phyloP scores from a whole-genome alignment of 2,113 vertebrate genomes.

The Peromyscus maniculatus region DNA sequence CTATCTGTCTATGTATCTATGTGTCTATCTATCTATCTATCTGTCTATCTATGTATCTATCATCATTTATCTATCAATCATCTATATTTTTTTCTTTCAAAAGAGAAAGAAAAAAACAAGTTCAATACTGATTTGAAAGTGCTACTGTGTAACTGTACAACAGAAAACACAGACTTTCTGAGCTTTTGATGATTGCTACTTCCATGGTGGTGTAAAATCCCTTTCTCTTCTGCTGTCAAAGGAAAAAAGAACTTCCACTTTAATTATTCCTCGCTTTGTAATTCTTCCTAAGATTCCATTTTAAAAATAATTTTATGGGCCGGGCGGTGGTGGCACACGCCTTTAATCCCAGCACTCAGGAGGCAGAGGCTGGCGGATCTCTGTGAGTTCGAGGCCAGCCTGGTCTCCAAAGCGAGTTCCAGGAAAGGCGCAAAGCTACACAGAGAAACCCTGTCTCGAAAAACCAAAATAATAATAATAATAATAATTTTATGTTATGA shows the following conservation, averaged over 20 bases:
- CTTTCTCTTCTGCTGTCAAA: slow-evolving; percentile 45
- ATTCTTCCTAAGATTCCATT: slow-evolving; percentile 38
- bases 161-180: slow-evolving; percentile 22
- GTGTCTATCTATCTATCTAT: not conserved
- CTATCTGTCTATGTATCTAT: too few species aligned
- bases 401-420: too few species aligned
- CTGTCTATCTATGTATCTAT: not conserved
- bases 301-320: not conserved
- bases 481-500: not conserved
- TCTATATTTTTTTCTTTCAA: slow-evolving; percentile 35
- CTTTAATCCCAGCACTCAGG: too few species aligned
- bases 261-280: slow-evolving; percentile 25
- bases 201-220: not conserved
- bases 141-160: not conserved
- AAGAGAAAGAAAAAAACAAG: not conserved
- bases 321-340: too few species aligned
- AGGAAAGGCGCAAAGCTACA: too few species aligned
- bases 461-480: too few species aligned
- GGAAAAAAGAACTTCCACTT: slow-evolving; percentile 29
- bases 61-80: not conserved
- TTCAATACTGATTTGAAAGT: slow-evolving; percentile 41
- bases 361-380: too few species aligned
- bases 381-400: too few species aligned
- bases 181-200: slow-evolving; percentile 2
- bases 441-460: not conserved